These are phyloP conservation scores for Phyllotreta striolata DNA, from an alignment of 2,888 invertebrate genomes.

Conservation along the genomic window DNA sequence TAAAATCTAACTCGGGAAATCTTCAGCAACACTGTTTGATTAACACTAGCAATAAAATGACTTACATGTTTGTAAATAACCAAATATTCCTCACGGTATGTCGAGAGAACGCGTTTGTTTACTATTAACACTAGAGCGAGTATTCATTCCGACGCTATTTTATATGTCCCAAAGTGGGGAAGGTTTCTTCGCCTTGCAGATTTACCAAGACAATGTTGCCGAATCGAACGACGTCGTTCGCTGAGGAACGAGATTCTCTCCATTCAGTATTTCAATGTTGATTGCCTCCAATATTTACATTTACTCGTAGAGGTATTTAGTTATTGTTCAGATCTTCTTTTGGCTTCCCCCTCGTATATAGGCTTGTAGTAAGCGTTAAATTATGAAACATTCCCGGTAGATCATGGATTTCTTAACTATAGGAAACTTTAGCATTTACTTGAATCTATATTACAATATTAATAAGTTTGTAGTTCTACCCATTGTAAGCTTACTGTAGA, in stretches of 20 bases:
- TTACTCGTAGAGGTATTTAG: too few species aligned
- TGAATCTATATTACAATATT: too few species aligned
- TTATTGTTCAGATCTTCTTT: too few species aligned
- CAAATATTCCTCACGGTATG: constrained; percentile 11
- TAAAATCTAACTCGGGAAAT: too few species aligned
- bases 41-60: not conserved
- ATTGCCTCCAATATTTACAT: not conserved
- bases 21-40: too few species aligned
- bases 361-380: too few species aligned
- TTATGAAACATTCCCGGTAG: too few species aligned
- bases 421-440: too few species aligned
- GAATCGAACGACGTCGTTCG: not conserved
- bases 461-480: too few species aligned
- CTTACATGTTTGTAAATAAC: constrained; percentile 17
- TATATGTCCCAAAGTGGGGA: constrained; percentile 18
- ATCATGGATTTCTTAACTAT: too few species aligned
- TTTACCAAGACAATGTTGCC: not conserved
- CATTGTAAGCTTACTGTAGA: too few species aligned
- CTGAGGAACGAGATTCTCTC: not conserved
- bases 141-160: constrained; percentile 23
- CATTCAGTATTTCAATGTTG: not conserved
- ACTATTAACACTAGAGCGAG: constrained; percentile 13
- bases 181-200: constrained; percentile 16
- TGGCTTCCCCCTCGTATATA: too few species aligned
- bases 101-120: constrained; percentile 8